phyloP scores from a whole-genome alignment of 2,797 vertebrate species.

The Crenichthys baileyi region DNA sequence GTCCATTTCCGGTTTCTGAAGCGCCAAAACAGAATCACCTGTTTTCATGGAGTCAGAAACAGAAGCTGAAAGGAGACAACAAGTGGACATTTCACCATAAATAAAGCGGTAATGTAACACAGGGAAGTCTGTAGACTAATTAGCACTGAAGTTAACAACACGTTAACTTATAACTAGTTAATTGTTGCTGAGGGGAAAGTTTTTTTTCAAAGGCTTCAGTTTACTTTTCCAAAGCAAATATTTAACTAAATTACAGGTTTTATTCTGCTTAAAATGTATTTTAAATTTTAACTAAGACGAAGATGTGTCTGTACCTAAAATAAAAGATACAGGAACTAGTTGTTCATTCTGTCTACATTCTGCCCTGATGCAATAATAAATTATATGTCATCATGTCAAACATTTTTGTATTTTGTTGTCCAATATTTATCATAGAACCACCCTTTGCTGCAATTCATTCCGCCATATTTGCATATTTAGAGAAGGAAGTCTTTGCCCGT shows the following conservation, averaged over 20 bases:
- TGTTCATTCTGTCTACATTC: background rate
- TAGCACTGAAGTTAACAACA: background rate
- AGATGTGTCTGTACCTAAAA: background rate
- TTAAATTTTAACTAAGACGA: background rate
- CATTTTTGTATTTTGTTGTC: background rate
- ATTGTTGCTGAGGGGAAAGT: background rate
- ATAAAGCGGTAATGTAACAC: background rate
- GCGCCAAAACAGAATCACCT: background rate
- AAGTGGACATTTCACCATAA: background rate
- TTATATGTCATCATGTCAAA: background rate
- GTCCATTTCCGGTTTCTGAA: background rate
- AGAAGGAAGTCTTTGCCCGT: background rate
- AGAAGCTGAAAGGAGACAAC: background rate
- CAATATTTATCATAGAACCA: background rate
- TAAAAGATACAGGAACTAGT: background rate
- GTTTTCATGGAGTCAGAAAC: background rate
- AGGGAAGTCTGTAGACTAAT: background rate
- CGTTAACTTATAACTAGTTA: background rate
- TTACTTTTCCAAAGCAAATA: background rate
- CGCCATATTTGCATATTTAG: background rate
- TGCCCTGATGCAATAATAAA: background rate
- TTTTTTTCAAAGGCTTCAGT: background rate
- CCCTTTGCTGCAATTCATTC: background rate
- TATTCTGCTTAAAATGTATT: background rate
- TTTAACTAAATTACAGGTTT: background rate